Evolutionary conservation across 2,888 invertebrate genomes (phyloP).

Genomic region (Clistopyga incitator): DNA sequence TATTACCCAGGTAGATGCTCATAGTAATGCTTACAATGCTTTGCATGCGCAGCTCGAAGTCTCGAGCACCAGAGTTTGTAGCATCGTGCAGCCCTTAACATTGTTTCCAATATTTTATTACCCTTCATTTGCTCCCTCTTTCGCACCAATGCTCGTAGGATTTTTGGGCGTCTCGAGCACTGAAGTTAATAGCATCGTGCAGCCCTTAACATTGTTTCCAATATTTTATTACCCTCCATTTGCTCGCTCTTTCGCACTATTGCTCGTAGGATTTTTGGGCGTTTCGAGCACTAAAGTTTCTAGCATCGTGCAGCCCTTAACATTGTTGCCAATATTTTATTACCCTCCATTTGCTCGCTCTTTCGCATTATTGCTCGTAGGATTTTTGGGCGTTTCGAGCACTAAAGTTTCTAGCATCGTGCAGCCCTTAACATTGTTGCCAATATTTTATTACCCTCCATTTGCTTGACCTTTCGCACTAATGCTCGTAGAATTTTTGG

Average conservation of each 20-base stretch:
- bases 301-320: slow-evolving; percentile 8
- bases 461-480: slow-evolving; percentile 8
- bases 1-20: neutral
- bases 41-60: neutral
- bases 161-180: neutral
- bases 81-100: slow-evolving; percentile 20
- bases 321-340: slow-evolving; percentile 36
- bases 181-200: neutral
- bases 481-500: neutral
- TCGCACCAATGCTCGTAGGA: neutral
- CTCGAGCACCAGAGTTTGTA: slow-evolving; percentile 1
- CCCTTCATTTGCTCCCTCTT: slow-evolving; percentile 3
- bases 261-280: neutral
- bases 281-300: neutral
- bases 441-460: slow-evolving; percentile 3
- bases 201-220: slow-evolving; percentile 38
- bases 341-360: neutral
- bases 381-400: neutral
- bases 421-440: slow-evolving; percentile 34
- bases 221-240: neutral
- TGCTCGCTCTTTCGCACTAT: slow-evolving; percentile 2
- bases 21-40: neutral
- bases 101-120: slow-evolving; percentile 31
- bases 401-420: neutral
- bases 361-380: neutral